Percentiles rank a stretch among this genome's conserved stretches.
Evolutionary conservation across 2,113 vertebrate genomes (phyloP).

Genomic region (Ptilonorhynchus violaceus): DNA sequence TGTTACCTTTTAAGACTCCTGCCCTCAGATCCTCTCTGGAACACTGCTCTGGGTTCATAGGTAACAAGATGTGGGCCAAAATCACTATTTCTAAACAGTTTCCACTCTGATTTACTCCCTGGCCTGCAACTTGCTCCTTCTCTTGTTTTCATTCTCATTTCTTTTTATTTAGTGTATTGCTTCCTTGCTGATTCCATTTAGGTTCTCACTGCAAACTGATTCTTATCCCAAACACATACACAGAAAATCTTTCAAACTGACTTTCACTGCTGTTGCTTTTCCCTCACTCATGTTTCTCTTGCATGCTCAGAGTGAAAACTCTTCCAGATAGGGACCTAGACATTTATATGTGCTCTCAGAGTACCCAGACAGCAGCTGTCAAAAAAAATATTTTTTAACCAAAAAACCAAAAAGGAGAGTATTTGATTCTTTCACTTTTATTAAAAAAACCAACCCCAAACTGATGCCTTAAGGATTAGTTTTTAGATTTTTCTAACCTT

Average conservation of each 20-base stretch:
- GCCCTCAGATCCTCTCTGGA: neutral
- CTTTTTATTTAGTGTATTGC: neutral
- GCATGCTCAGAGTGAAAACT: neutral
- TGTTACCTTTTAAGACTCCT: neutral
- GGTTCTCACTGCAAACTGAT: neutral
- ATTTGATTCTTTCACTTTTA: neutral
- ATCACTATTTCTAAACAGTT: neutral
- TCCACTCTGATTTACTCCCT: neutral
- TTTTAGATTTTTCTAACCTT: too few species aligned
- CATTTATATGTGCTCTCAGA: neutral
- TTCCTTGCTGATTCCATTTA: neutral
- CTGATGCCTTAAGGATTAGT: too few species aligned
- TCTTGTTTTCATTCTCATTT: neutral
- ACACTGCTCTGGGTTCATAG: neutral
- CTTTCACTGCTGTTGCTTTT: rapidly evolving
- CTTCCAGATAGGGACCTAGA: neutral
- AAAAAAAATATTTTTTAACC: neutral
- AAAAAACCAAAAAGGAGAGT: neutral
- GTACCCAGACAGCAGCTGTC: neutral
- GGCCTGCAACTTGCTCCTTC: rapidly evolving
- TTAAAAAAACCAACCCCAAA: neutral
- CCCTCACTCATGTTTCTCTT: neutral
- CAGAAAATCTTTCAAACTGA: neutral
- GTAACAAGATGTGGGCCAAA: neutral
- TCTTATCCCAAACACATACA: neutral